Evolutionary conservation across 2,113 vertebrate species (phyloP), one percentile per base, ranked within the genome.

Genomic region (Pollimyrus isidori): DNA sequence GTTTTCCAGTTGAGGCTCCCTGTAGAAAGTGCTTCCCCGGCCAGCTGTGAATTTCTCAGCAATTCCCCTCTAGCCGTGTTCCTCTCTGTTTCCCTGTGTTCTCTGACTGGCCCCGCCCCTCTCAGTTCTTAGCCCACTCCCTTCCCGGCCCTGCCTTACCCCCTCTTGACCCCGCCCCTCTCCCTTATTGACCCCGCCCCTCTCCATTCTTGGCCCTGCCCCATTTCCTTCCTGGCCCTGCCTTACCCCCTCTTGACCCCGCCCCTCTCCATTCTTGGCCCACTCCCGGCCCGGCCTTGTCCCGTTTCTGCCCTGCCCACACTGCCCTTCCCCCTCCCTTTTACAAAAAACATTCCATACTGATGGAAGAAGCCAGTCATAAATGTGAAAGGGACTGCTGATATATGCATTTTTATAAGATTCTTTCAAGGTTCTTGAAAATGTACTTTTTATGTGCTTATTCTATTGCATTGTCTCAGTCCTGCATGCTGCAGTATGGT

Each of bases 1-100:
- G 92, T 96, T 96, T 96, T 58, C 95, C 95, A 96, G 95, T 96
- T 96, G 94, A 91, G 94, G 95, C 94, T 96, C 96, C 95, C 95
- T 96, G 95, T 96, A 97, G 94, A 94, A 89, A 90, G 87, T 92
- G 91, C 93, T 93, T 90, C 93, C 93, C 91, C 94, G 90, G 90
- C 94, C 89, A 91, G 73, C 90, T 93, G 93, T 93, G 92, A 93
- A 91, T 88, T 92, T 90, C 88, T 21, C 80, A 19, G 76, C 87
- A 85, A 56, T 39, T 88, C 90, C 89, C 91, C 89, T 88, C 82
- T 90, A 92, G 90, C 80, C 83, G 26, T 58, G 90, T 86, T 39
- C 88, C 91, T 90, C 89, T 89, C 69, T 30, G 4, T 86, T 39
- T 89, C 91, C 90, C 89, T 89, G 80, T 30, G 4, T 58, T 48